Percentiles rank a stretch among this genome's conserved stretches.
phyloP scores from a whole-genome alignment of 2,113 vertebrate genomes.

The Rhipidura dahli region DNA sequence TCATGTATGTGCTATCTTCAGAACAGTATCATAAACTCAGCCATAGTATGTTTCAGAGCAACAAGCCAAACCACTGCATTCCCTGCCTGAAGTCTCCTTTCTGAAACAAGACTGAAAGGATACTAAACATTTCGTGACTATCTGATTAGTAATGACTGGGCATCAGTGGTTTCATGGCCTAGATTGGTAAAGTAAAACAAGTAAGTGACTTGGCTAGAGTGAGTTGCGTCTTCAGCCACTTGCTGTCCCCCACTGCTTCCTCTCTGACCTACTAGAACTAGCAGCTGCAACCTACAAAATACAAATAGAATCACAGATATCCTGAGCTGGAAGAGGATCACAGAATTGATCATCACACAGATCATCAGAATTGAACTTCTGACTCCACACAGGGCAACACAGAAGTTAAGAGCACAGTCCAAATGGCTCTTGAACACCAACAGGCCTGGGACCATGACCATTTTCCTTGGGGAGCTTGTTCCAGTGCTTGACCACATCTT shows the following conservation, averaged over 20 bases:
- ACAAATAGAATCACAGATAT: background rate
- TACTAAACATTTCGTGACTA: background rate
- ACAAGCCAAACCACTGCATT: background rate
- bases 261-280: background rate
- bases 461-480: background rate
- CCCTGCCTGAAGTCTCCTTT: background rate
- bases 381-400: background rate
- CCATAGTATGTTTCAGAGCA: background rate
- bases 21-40: background rate
- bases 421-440: background rate
- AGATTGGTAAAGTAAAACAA: background rate
- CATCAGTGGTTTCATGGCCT: background rate
- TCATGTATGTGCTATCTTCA: background rate
- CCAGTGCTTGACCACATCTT: background rate
- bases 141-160: background rate
- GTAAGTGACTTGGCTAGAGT: background rate
- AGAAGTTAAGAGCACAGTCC: background rate
- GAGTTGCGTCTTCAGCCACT: background rate
- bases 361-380: background rate
- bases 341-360: no score
- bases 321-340: background rate
- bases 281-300: background rate
- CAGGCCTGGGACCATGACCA: background rate
- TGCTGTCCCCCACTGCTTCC: background rate
- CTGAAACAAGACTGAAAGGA: background rate